These are phyloP conservation scores for Epinotia ramella DNA, from an alignment of 2,888 invertebrate genomes.

Conservation along the genomic window DNA sequence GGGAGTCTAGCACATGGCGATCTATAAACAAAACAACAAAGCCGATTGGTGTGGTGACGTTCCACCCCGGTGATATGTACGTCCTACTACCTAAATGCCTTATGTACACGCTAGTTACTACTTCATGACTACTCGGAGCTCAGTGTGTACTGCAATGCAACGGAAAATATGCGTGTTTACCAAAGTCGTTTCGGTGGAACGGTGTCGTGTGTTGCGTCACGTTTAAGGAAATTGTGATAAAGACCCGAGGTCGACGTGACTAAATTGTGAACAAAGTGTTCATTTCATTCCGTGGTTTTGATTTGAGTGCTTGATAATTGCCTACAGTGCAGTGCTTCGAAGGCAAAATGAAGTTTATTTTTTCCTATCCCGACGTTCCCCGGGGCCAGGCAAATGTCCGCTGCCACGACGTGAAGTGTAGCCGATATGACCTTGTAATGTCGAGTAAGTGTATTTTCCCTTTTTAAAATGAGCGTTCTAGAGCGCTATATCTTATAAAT, in stretches of 20 bases:
- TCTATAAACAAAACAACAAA: conserved; percentile 83
- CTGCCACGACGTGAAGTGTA: conserved; percentile 77
- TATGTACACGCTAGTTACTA: conserved; percentile 85
- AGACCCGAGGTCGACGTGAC: conserved; percentile 83
- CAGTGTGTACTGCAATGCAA: conserved; percentile 86
- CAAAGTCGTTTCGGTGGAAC: conserved; percentile 85
- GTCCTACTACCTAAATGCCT: conserved; percentile 86
- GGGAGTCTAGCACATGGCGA: conserved; percentile 81
- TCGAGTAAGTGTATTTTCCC: conserved; percentile 80
- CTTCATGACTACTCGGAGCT: conserved; percentile 85
- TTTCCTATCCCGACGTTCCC: conserved; percentile 76
- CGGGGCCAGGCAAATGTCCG: conserved; percentile 81
- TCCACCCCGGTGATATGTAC: conserved; percentile 85
- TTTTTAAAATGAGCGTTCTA: conserved; percentile 50
- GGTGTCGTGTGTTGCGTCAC: conserved; percentile 85
- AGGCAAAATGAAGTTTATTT: conserved; percentile 69
- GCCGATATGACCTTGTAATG: conserved; percentile 82
- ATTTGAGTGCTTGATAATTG: conserved; percentile 60
- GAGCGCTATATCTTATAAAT: not conserved
- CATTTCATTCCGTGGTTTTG: conserved; percentile 65
- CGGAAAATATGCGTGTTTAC: conserved; percentile 86
- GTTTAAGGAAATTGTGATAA: conserved; percentile 84
- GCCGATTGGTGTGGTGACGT: conserved; percentile 84
- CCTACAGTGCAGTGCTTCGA: conserved; percentile 68
- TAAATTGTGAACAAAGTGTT: conserved; percentile 76